Evolutionary conservation across 1,140 invertebrate species (phyloP).

Genomic region (Sycobia sp.): DNA sequence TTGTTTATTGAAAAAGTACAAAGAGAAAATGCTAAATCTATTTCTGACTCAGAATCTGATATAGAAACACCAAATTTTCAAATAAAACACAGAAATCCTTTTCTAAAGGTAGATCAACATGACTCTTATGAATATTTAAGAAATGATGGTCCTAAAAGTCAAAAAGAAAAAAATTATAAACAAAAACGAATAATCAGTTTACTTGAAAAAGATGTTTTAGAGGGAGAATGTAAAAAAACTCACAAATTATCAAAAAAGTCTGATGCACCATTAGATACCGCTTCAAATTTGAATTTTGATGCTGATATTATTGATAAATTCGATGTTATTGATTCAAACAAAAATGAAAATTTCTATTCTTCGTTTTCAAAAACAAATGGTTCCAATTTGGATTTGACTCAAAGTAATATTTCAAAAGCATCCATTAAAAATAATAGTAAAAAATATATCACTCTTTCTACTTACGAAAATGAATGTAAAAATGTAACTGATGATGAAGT

Average conservation of each 20-base stretch:
- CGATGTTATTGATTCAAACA: not conserved
- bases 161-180: too few species aligned
- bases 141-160: not conserved
- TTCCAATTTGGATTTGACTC: not conserved
- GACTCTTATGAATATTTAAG: slow-evolving; percentile 12
- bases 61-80: slow-evolving; percentile 3
- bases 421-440: not conserved
- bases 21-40: slow-evolving; percentile 37
- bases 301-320: not conserved
- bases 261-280: not conserved
- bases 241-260: not conserved
- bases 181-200: slow-evolving; percentile 37
- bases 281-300: not conserved
- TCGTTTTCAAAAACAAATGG: not conserved
- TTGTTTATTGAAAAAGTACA: slow-evolving; percentile 47
- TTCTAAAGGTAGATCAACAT: slow-evolving; percentile 33
- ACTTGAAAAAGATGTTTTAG: slow-evolving; percentile 37
- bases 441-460: not conserved
- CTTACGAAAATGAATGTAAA: not conserved
- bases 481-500: slow-evolving; percentile 16
- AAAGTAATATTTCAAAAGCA: not conserved
- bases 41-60: slow-evolving; percentile 39
- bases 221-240: slow-evolving; percentile 1
- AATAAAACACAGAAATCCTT: slow-evolving; percentile 42
- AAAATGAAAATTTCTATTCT: not conserved